Conservation (phyloP, 1,140 invertebrate genomes). For the Lepidurus packardi region DNA sequence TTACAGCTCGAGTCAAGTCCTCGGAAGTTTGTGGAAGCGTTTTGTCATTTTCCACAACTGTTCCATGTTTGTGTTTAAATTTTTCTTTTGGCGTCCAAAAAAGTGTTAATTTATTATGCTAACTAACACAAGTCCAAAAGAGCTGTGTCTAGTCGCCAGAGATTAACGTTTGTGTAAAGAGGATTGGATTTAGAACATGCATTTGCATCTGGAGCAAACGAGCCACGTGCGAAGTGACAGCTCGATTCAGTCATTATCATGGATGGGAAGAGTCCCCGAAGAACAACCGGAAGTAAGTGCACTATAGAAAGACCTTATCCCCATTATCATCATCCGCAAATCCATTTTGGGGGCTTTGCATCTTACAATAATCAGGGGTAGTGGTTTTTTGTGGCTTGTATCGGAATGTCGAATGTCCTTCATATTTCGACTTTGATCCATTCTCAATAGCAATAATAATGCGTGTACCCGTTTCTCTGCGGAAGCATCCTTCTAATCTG, state of each 20-base stretch:
- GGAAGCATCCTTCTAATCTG: not conserved
- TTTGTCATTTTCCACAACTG: too few relatives aligned
- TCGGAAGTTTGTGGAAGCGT: not conserved
- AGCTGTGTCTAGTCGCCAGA: not conserved
- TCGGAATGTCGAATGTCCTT: not conserved
- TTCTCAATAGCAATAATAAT: not conserved
- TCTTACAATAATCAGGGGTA: not conserved
- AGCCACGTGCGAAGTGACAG: constrained; percentile 34
- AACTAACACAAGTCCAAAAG: not conserved
- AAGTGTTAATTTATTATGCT: too few relatives aligned
- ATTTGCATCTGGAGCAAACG: constrained; percentile 28
- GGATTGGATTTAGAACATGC: constrained; percentile 20
- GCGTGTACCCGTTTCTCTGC: not conserved
- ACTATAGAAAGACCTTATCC: not conserved
- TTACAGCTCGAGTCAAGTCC: not conserved
- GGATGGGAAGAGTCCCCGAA: constrained; percentile 35
- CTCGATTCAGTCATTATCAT: constrained; percentile 33
- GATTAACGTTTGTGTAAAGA: not conserved
- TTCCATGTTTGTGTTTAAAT: too few relatives aligned
- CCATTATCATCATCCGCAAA: not conserved
- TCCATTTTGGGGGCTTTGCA: not conserved
- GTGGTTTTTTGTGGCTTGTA: not conserved
- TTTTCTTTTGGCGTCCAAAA: too few relatives aligned
- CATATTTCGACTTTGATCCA: constrained; percentile 2
- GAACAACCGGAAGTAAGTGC: constrained; percentile 33